A percentile compares a stretch with the other conserved stretches of the same genome.
Conservation (phyloP, 2,113 vertebrate species). For the Piaya cayana region DNA sequence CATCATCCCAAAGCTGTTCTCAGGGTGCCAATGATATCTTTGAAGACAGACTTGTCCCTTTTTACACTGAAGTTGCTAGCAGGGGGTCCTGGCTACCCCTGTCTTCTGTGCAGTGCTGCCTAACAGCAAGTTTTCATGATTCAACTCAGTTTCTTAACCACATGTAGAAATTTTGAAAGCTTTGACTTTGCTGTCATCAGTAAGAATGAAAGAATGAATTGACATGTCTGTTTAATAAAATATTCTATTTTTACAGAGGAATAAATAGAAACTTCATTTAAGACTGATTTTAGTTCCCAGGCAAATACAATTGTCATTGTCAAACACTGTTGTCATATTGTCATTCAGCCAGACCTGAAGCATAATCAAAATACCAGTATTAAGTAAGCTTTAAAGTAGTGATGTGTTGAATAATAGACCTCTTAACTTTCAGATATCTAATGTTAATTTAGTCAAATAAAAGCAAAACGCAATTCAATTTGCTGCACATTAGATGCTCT, state of each 20-base stretch:
- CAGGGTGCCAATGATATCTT: not conserved
- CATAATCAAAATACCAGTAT: not conserved
- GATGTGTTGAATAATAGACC: not conserved
- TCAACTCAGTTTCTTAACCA: not conserved
- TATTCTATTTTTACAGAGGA: not conserved
- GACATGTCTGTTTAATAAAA: not conserved
- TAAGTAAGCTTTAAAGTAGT: not conserved
- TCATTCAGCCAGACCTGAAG: not conserved
- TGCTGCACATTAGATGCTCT: not conserved
- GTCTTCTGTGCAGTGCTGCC: not conserved
- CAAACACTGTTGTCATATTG: not conserved
- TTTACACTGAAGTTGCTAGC: not conserved
- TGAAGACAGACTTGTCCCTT: not conserved
- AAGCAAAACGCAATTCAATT: constrained; percentile 8
- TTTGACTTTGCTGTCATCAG: not conserved
- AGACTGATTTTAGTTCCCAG: not conserved
- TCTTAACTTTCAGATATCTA: not conserved
- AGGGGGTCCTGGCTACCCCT: not conserved
- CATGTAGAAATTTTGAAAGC: not conserved
- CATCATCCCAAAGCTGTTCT: not conserved
- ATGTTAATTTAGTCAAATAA: not conserved
- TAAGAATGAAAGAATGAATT: not conserved
- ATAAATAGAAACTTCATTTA: not conserved
- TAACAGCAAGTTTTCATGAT: not conserved
- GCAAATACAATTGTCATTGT: not conserved